Base-by-base conservation (phyloP, 2,888 invertebrate species). In the Falcaria lacertinaria region DNA sequence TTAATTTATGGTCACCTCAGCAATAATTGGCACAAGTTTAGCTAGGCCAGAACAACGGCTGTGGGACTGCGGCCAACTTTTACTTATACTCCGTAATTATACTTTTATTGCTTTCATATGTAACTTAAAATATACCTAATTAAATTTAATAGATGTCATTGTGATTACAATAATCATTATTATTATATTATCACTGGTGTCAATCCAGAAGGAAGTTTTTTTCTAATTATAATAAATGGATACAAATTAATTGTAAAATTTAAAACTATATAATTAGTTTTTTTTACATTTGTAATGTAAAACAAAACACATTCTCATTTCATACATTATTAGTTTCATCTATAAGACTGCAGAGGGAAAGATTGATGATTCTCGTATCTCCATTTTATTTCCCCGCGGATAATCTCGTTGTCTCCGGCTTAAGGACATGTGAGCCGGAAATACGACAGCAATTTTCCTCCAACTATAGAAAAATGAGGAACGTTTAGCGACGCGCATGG, bases 401-500 rank as follows among this genome's bases (percentile, higher is more conserved):
- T 86, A 86, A 87, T 86, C 87, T 84, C 80, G 82, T 83, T 83
- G 86, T 86, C 84, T 85, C 80, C 77, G 75, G 79, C 80, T 84
- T 84, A 85, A 82, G 84, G 83, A 80, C 80, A 84, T 82, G 82
- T 81, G 85, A 84, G 85, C 74, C 76, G 81, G 80, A 86, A 85
- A 86, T 84, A 83, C 83, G 84, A 82, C 77, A 74, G 81, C 84
- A 83, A 85, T 86, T 86, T 84, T 83, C 82, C 80, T 80, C 71
- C 80, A 80, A 83, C 83, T 85, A 85, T 79, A 80, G 83, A 87
- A 83, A 86, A 86, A 86, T 86, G 84, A 78, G 80, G 70, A 74
- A 64, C 82, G 76, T 78, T 87, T 83, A 86, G 77, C 70, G 78
- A 73, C 65, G 69, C 77, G 81, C 76, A 69, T 74, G 81, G 79